phyloP scores from a whole-genome alignment of 2,797 vertebrate species.

The Australoheros facetus region DNA sequence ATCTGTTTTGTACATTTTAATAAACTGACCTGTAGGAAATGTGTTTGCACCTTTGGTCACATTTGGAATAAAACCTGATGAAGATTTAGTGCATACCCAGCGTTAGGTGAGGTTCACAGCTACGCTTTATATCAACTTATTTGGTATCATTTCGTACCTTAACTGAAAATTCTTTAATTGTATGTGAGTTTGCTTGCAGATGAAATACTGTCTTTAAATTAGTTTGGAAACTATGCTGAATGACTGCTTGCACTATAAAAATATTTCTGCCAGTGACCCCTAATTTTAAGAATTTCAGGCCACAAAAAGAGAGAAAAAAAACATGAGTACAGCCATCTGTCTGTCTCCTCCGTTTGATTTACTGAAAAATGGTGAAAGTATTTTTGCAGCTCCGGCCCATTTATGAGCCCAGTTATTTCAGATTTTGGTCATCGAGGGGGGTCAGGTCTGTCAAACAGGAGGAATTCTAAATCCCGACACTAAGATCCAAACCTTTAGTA shows the following conservation, averaged over 20 bases:
- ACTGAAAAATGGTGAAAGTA: not conserved
- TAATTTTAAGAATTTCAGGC: slow-evolving; percentile 1
- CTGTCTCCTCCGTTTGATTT: not conserved
- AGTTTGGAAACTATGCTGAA: not conserved
- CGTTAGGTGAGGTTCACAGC: not conserved
- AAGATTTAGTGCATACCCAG: not conserved
- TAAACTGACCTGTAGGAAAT: not conserved
- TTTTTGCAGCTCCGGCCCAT: not conserved
- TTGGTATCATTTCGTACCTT: too few species aligned
- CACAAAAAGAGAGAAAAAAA: slow-evolving; percentile 1
- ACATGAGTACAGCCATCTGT: not conserved
- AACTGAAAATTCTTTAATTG: not conserved
- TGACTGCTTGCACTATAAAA: not conserved
- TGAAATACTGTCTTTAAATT: not conserved
- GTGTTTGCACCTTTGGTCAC: not conserved
- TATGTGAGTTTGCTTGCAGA: not conserved
- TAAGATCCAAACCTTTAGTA: not conserved
- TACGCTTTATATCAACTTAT: not conserved
- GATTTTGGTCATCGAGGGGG: not conserved
- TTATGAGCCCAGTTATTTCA: not conserved
- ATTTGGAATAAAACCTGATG: not conserved
- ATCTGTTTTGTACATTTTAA: not conserved
- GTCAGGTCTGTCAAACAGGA: not conserved
- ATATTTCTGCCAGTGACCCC: not conserved
- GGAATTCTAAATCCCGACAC: not conserved